These are phyloP conservation scores for Venusia cambrica DNA, from an alignment of 2,888 invertebrate genomes.

Conservation along the genomic window DNA sequence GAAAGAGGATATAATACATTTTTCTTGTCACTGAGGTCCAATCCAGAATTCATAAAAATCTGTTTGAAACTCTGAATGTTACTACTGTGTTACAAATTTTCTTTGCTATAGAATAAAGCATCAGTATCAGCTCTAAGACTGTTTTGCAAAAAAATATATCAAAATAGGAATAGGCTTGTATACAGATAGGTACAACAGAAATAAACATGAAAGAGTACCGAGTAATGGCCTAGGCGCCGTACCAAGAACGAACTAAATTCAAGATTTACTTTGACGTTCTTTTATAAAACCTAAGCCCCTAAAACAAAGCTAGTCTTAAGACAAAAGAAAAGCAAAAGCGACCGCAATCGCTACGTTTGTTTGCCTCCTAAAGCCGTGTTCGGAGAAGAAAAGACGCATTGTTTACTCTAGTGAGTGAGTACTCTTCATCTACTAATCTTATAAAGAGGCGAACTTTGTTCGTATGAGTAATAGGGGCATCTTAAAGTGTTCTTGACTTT, in stretches of 20 bases:
- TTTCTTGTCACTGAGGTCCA: no score
- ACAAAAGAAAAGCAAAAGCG: constrained; percentile 34
- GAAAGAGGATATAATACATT: no score
- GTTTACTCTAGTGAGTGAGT: constrained; percentile 33
- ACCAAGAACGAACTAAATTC: constrained; percentile 10
- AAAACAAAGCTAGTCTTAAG: constrained; percentile 30
- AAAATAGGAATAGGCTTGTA: no score
- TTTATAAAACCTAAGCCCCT: constrained; percentile 26
- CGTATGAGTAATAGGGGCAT: constrained; percentile 34
- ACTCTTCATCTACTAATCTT: constrained; percentile 34
- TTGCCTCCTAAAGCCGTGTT: constrained; percentile 32
- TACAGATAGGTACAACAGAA: no score
- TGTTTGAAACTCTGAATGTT: no score
- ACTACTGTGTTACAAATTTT: no score
- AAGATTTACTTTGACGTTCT: constrained; percentile 17
- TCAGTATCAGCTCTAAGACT: no score
- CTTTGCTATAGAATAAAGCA: no score
- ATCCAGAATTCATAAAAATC: no score
- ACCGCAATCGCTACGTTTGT: constrained; percentile 34
- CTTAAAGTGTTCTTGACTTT: constrained; percentile 35
- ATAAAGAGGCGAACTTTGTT: constrained; percentile 33
- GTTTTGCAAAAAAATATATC: no score
- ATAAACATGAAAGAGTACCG: no score
- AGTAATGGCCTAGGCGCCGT: no score
- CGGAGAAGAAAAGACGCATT: constrained; percentile 32